Evolutionary conservation across 2,888 invertebrate genomes (phyloP).

Genomic region (Sisyra nigra): DNA sequence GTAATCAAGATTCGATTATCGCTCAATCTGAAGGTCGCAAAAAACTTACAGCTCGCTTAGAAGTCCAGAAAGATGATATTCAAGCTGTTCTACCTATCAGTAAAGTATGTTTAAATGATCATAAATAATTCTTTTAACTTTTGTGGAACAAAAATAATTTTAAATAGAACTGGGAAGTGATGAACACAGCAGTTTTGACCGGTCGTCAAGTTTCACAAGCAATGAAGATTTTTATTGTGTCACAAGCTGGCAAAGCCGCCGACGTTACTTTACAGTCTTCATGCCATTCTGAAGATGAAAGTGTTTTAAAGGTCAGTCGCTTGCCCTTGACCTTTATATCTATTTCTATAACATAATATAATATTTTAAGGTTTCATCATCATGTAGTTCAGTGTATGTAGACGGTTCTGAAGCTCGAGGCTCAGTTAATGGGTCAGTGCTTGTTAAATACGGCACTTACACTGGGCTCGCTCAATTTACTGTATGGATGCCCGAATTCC

Average conservation of each 20-base stretch:
- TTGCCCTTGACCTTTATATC: neutral
- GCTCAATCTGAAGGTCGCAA: constrained; percentile 26
- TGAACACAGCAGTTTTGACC: constrained; percentile 90
- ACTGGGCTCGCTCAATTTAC: constrained; percentile 77
- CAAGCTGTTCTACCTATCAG: constrained; percentile 88
- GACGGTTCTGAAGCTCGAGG: constrained; percentile 92
- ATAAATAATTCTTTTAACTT: too few species aligned
- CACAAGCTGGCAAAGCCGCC: constrained; percentile 83
- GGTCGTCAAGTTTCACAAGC: constrained; percentile 88
- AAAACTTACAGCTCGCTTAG: constrained; percentile 66
- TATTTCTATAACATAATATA: constrained; percentile 3
- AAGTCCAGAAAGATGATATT: constrained; percentile 86
- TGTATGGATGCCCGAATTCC: constrained; percentile 95
- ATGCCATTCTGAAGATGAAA: constrained; percentile 89
- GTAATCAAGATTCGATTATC: constrained; percentile 29
- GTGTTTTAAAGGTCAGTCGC: constrained; percentile 73
- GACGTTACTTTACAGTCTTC: constrained; percentile 91
- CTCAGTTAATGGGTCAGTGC: constrained; percentile 84
- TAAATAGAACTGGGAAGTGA: constrained; percentile 80
- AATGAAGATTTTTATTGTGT: constrained; percentile 90
- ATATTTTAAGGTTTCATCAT: constrained; percentile 67
- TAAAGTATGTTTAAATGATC: constrained; percentile 44
- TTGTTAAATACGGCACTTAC: constrained; percentile 83
- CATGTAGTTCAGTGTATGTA: constrained; percentile 90
- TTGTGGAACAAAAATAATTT: constrained; percentile 11